Percentiles rank a stretch among this genome's conserved stretches.
Conservation (phyloP, 2,888 invertebrate species). For the Galerucella nymphaeae region DNA sequence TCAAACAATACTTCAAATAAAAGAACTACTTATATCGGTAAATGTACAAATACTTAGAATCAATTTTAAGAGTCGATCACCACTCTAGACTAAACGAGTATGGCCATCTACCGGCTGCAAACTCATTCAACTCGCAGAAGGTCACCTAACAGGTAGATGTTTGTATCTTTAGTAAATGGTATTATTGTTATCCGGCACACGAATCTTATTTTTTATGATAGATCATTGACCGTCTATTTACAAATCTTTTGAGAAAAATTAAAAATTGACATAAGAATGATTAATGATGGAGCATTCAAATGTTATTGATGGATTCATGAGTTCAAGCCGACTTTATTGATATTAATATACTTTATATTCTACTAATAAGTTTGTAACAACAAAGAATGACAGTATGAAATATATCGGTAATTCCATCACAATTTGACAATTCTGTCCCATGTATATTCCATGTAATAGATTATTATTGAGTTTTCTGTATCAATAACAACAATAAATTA, state of each 20-base stretch:
- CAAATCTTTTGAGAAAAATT: conserved; percentile 1
- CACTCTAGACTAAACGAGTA: not conserved
- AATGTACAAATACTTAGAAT: not conserved
- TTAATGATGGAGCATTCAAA: not conserved
- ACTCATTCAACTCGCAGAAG: not conserved
- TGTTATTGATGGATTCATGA: not conserved
- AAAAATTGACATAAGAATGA: not conserved
- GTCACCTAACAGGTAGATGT: conserved; percentile 1
- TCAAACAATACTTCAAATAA: too few species aligned
- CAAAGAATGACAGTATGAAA: too few species aligned
- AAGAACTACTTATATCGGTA: too few species aligned
- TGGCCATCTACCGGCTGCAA: not conserved
- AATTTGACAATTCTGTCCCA: too few species aligned
- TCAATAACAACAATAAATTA: too few species aligned
- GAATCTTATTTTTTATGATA: conserved; percentile 2
- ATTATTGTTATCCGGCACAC: conserved; percentile 6
- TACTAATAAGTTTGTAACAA: too few species aligned
- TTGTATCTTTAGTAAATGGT: not conserved
- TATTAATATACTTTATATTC: not conserved
- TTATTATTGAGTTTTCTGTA: too few species aligned
- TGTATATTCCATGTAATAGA: too few species aligned
- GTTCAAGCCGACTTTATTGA: not conserved
- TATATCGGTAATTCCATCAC: too few species aligned
- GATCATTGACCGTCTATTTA: conserved; percentile 12
- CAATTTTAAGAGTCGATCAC: not conserved